phyloP scores from a whole-genome alignment of 2,797 vertebrate genomes.

The Diceros bicornis region DNA sequence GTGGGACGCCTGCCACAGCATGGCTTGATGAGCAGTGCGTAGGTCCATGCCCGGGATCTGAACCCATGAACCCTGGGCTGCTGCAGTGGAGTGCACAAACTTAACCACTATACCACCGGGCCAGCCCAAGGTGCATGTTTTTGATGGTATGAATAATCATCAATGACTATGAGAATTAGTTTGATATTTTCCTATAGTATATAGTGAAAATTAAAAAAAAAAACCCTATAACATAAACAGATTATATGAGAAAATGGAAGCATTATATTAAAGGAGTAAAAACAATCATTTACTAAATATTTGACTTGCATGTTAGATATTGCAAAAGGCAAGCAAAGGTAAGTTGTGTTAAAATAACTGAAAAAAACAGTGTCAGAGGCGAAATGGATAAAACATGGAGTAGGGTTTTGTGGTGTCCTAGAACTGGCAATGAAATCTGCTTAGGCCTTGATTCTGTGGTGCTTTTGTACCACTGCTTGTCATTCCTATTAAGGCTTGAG shows the following conservation, averaged over 20 bases:
- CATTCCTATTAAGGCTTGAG: background rate
- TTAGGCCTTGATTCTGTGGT: background rate
- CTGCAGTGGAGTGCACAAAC: too few relatives aligned
- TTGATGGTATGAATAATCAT: background rate
- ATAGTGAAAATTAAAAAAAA: background rate
- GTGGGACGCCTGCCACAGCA: too few relatives aligned
- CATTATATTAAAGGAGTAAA: background rate
- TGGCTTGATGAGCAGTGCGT: too few relatives aligned
- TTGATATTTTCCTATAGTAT: background rate
- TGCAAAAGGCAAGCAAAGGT: background rate
- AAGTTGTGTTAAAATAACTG: background rate
- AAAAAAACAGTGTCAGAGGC: background rate
- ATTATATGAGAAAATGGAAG: background rate
- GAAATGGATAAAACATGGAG: background rate
- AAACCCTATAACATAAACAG: background rate
- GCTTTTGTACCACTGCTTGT: constrained; percentile 20
- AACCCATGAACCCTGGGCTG: too few relatives aligned
- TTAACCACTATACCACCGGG: too few relatives aligned
- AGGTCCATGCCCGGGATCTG: too few relatives aligned
- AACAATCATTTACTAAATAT: background rate
- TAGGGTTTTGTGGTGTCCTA: background rate
- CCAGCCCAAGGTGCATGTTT: background rate
- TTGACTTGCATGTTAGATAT: background rate
- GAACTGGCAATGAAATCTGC: background rate
- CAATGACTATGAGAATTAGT: background rate